These are phyloP conservation scores for Hippolais icterina DNA, from an alignment of 2,113 vertebrate species.

Conservation along the genomic window DNA sequence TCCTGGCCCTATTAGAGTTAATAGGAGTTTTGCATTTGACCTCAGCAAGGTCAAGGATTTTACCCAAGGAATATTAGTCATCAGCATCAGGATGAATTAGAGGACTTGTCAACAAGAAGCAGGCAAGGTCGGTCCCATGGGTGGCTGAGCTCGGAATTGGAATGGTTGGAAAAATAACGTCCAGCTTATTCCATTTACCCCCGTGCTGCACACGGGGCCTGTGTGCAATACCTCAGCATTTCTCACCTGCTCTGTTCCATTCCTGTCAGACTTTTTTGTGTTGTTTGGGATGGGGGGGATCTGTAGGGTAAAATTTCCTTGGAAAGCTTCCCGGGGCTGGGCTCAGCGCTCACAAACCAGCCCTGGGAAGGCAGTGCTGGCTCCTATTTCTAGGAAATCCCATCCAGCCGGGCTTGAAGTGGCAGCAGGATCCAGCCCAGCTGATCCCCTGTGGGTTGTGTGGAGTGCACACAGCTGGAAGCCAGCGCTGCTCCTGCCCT, in stretches of 20 bases:
- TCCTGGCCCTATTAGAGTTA: background rate
- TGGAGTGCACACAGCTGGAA: background rate
- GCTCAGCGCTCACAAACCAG: background rate
- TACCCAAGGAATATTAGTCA: background rate
- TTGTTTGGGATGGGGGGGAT: background rate
- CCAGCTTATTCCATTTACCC: background rate
- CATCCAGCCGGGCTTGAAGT: fast-evolving
- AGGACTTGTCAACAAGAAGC: background rate
- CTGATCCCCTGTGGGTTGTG: fast-evolving
- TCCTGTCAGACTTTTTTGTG: background rate
- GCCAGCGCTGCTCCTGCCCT: background rate
- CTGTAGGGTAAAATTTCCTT: background rate
- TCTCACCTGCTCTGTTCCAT: background rate
- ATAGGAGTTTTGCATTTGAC: background rate
- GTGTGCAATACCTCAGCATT: background rate
- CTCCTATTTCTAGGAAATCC: background rate
- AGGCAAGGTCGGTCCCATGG: background rate
- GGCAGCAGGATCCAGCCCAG: background rate
- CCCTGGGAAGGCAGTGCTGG: background rate
- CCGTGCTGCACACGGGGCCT: fast-evolving
- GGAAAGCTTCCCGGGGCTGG: background rate
- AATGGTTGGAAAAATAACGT: background rate
- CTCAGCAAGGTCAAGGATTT: background rate
- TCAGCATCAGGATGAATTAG: background rate
- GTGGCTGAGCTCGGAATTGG: background rate